These are phyloP conservation scores for Tenrec ecaudatus DNA, from an alignment of 2,113 vertebrate genomes.

Conservation along the genomic window DNA sequence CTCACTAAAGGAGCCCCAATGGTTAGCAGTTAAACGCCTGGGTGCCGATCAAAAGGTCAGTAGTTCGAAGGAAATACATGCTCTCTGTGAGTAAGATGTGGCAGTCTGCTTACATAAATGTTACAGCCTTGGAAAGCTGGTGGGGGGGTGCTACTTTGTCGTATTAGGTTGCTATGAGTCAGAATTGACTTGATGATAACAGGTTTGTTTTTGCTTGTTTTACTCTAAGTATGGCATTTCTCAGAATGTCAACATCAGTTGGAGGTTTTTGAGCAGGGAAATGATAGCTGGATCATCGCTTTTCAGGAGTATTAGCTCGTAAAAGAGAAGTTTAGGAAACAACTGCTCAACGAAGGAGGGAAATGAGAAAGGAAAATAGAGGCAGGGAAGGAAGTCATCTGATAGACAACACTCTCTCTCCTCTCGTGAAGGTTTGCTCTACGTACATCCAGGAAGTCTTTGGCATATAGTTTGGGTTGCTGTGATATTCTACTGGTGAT, in stretches of 20 bases:
- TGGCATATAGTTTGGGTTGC: not conserved
- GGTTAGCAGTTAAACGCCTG: not conserved
- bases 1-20: not conserved
- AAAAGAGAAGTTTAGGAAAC: slow-evolving; percentile 7
- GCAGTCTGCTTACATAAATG: not conserved
- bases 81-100: not conserved
- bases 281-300: not conserved
- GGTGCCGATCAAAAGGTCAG: not conserved
- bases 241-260: not conserved
- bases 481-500: not conserved
- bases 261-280: not conserved
- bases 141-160: not conserved
- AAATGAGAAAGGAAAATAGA: not conserved
- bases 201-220: not conserved
- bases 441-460: not conserved
- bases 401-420: not conserved
- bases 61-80: not conserved
- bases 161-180: not conserved
- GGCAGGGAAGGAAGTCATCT: not conserved
- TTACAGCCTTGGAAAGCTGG: not conserved
- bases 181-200: not conserved
- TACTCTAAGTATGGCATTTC: not conserved
- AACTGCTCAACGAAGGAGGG: slow-evolving; percentile 3
- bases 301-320: slow-evolving; percentile 4
- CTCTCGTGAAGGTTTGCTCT: not conserved